phyloP scores from a whole-genome alignment of 2,113 vertebrate genomes.

The Colossoma macropomum region DNA sequence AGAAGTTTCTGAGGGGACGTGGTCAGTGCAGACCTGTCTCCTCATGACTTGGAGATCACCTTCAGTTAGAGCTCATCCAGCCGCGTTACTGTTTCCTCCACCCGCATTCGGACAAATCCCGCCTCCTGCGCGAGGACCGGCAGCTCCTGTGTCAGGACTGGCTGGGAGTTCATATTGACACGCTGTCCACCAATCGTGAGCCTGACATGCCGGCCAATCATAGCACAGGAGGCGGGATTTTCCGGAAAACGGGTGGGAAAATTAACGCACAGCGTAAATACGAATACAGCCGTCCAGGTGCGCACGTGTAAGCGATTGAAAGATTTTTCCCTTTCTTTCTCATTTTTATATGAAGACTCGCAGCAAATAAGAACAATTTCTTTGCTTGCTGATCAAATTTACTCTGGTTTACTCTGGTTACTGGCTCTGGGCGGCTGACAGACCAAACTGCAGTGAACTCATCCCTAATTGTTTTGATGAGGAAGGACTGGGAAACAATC shows the following conservation, averaged over 20 bases:
- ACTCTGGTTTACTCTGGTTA: too few species aligned
- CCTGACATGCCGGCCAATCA: background rate
- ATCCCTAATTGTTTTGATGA: background rate
- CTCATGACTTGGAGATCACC: constrained; percentile 25
- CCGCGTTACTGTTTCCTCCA: background rate
- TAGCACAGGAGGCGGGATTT: background rate
- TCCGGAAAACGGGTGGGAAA: background rate
- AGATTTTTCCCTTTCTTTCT: too few species aligned
- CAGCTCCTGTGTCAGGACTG: background rate
- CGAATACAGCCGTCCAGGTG: too few species aligned
- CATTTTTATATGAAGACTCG: too few species aligned
- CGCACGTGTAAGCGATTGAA: too few species aligned
- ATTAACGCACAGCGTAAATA: background rate
- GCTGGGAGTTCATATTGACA: background rate
- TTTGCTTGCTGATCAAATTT: too few species aligned
- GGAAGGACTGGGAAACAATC: background rate
- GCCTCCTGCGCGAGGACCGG: background rate
- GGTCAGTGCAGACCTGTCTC: constrained; percentile 17
- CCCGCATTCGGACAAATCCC: background rate
- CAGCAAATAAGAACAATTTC: too few species aligned
- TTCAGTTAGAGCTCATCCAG: background rate
- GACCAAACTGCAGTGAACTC: too few species aligned
- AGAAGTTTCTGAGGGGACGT: constrained; percentile 29
- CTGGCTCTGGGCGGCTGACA: too few species aligned
- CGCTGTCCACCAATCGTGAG: background rate